Percentiles rank a stretch among this genome's conserved stretches.
phyloP scores from a whole-genome alignment of 2,113 vertebrate genomes.

The Mungos mungo region DNA sequence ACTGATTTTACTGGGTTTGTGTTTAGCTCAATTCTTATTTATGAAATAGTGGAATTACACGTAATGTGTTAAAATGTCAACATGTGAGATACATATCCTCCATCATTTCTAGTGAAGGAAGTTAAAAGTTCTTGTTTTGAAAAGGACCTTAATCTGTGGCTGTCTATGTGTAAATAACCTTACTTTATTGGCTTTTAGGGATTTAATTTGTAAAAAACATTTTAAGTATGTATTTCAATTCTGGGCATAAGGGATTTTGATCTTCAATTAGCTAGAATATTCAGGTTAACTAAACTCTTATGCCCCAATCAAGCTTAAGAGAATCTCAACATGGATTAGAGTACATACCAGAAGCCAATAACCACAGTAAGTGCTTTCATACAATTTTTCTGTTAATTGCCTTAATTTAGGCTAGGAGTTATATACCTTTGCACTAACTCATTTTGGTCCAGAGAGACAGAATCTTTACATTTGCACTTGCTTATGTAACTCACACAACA shows the following conservation, averaged over 20 bases:
- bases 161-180: background rate
- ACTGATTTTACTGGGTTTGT: background rate
- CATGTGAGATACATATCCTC: background rate
- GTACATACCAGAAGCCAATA: background rate
- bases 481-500: background rate
- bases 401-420: background rate
- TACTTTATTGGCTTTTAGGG: background rate
- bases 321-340: background rate
- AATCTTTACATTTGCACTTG: background rate
- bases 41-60: background rate
- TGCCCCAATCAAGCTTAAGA: background rate
- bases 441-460: background rate
- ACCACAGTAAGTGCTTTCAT: background rate
- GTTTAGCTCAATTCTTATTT: background rate
- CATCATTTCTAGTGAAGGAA: background rate
- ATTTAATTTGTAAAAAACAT: slow-evolving; percentile 35
- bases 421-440: background rate
- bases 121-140: background rate
- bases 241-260: background rate
- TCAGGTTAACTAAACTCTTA: background rate
- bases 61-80: background rate
- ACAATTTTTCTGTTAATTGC: background rate
- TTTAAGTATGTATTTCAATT: background rate
- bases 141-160: background rate
- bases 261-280: background rate